These are phyloP conservation scores for Metacarcinus magister DNA, from an alignment of 2,888 invertebrate species.

Conservation along the genomic window DNA sequence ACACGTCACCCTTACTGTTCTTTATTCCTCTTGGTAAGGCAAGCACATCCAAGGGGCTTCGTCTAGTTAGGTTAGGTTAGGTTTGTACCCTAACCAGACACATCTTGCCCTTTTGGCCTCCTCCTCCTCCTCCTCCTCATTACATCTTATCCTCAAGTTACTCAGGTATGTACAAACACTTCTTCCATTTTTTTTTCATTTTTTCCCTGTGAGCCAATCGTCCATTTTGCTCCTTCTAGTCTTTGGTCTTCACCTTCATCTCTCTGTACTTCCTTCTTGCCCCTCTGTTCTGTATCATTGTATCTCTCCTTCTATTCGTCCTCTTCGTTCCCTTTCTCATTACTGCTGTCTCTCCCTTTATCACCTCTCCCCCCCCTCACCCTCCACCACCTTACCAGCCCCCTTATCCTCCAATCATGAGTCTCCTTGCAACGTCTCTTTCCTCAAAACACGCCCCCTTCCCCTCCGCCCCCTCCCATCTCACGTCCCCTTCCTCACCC, in stretches of 20 bases:
- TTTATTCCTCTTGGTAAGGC: background rate
- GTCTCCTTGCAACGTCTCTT: background rate
- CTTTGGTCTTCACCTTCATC: background rate
- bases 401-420: background rate
- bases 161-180: too few relatives aligned
- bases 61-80: background rate
- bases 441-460: background rate
- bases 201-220: background rate
- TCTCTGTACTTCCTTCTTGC: background rate
- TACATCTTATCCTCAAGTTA: background rate
- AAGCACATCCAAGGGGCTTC: background rate
- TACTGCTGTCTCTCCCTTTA: background rate
- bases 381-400: background rate
- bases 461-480: constrained; percentile 16
- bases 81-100: background rate
- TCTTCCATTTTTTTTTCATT: background rate
- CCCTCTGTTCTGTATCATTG: background rate
- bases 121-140: background rate
- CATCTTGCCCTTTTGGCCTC: background rate
- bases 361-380: background rate
- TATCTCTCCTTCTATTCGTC: background rate
- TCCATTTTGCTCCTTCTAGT: background rate
- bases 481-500: background rate
- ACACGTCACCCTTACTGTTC: background rate
- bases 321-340: background rate